These are phyloP conservation scores for Stenurella melanura DNA, from an alignment of 2,888 invertebrate genomes.

Conservation along the genomic window DNA sequence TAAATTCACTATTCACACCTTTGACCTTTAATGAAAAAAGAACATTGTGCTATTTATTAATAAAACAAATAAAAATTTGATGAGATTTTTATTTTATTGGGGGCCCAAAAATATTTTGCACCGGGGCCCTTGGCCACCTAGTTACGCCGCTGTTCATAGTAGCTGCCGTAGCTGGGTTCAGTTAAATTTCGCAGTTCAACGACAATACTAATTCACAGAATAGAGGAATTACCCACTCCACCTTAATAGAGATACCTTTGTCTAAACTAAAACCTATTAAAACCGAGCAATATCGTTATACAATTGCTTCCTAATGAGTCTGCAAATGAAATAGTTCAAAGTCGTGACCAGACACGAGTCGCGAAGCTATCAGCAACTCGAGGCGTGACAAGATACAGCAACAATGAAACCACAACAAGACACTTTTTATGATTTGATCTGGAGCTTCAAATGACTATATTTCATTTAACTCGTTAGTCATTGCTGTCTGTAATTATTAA, in stretches of 20 bases:
- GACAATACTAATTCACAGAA: not conserved
- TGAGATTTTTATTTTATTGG: too few relatives aligned
- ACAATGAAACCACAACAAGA: slow-evolving; percentile 9
- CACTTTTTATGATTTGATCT: slow-evolving; percentile 13
- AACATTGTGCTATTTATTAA: too few relatives aligned
- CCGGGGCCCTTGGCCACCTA: too few relatives aligned
- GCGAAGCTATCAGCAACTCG: slow-evolving; percentile 29
- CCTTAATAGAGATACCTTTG: not conserved
- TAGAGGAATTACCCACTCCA: not conserved
- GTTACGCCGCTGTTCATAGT: too few relatives aligned
- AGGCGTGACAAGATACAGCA: slow-evolving; percentile 38
- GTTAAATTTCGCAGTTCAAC: too few relatives aligned
- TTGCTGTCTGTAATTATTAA: slow-evolving; percentile 4
- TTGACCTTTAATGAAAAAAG: too few relatives aligned
- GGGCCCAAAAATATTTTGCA: too few relatives aligned
- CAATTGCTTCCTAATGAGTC: slow-evolving; percentile 5
- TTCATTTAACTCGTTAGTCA: slow-evolving; percentile 10
- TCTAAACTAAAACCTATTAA: not conserved
- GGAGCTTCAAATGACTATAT: slow-evolving; percentile 11
- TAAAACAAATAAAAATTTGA: too few relatives aligned
- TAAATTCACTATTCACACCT: too few relatives aligned
- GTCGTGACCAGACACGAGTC: slow-evolving; percentile 49
- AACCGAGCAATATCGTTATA: not conserved
- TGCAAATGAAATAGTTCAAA: slow-evolving; percentile 34
- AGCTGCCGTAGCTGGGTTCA: too few relatives aligned